Conservation (phyloP, 92 coral and sea anemone genomes). For the Parazoanthus swiftii region DNA sequence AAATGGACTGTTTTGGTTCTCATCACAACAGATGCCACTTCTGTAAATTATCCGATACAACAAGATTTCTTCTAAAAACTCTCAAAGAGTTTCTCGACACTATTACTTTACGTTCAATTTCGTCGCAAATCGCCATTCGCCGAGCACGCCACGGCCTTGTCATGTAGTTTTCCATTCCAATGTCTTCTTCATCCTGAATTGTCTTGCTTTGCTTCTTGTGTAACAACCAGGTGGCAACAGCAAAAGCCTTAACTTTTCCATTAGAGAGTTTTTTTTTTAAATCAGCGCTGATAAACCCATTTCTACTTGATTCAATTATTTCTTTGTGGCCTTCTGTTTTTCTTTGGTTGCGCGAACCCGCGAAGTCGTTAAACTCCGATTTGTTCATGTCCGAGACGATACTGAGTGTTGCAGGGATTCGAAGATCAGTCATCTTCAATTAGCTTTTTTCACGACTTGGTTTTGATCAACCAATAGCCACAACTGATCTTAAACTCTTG, state of each 20-base stretch:
- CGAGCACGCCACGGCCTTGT: constrained; percentile 24
- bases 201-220: not conserved
- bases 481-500: not conserved
- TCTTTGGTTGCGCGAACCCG: not conserved
- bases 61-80: constrained; percentile 42
- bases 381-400: not conserved
- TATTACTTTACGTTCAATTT: constrained; percentile 47
- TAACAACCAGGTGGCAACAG: constrained; percentile 11
- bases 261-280: constrained; percentile 1
- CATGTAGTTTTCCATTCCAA: constrained; percentile 27
- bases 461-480: not conserved
- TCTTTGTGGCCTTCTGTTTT: not conserved
- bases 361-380: too few species aligned
- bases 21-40: constrained; percentile 55
- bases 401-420: not conserved
- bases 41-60: constrained; percentile 47
- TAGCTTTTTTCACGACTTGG: not conserved
- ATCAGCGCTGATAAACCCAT: not conserved
- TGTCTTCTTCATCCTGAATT: not conserved
- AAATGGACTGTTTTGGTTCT: not conserved
- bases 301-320: not conserved
- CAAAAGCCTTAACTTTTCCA: not conserved
- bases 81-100: constrained; percentile 36
- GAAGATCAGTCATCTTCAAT: not conserved
- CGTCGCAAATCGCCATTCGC: constrained; percentile 59